phyloP scores from a whole-genome alignment of 2,888 invertebrate genomes.

The Ditylenchus weischeri region DNA sequence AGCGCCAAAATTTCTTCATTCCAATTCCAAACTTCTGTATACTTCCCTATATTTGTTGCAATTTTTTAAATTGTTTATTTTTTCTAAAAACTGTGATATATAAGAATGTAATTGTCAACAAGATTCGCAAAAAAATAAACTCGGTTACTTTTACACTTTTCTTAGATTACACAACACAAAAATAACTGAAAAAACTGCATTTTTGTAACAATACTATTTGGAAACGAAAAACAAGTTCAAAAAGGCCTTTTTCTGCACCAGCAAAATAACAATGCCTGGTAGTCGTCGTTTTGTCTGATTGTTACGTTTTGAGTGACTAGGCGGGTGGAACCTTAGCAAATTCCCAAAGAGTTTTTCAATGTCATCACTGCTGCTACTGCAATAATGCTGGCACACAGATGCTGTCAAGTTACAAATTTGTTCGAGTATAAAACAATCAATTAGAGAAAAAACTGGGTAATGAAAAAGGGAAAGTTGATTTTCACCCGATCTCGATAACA shows the following conservation, averaged over 20 bases:
- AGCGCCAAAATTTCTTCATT: no score
- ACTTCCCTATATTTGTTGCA: no score
- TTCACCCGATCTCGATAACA: slow-evolving; percentile 7
- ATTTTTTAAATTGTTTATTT: no score
- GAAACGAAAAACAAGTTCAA: background rate
- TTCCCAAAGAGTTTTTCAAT: background rate
- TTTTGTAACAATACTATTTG: background rate
- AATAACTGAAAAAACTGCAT: background rate
- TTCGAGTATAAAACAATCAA: slow-evolving; percentile 5
- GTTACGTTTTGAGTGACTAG: no score
- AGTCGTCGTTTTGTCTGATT: no score
- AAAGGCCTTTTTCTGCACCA: background rate
- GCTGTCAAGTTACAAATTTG: background rate
- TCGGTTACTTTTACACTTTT: no score
- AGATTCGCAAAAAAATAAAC: no score
- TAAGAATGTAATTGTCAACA: no score
- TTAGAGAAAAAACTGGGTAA: slow-evolving; percentile 9
- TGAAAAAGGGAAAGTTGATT: background rate
- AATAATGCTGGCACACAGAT: slow-evolving; percentile 2
- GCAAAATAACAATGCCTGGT: background rate
- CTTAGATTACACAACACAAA: background rate
- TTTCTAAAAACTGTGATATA: no score
- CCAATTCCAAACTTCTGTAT: no score
- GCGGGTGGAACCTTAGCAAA: no score
- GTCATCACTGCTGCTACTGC: background rate